These are phyloP conservation scores for Phataginus tetradactyla DNA, from an alignment of 2,797 vertebrate genomes.

Conservation along the genomic window DNA sequence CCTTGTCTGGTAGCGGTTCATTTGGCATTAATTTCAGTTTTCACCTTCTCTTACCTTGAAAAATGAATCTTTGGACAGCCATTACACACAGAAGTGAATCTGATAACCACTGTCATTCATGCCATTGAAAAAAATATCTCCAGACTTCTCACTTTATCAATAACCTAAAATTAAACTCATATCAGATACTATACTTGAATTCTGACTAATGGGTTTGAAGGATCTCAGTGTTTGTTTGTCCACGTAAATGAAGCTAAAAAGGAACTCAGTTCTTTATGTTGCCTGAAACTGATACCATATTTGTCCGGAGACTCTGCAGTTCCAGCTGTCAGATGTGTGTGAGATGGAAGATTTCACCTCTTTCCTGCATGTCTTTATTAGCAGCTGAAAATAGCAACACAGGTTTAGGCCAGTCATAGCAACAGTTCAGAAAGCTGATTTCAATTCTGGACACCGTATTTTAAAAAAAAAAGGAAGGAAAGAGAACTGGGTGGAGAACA, in stretches of 20 bases:
- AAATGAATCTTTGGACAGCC: conserved; percentile 39
- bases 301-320: background rate
- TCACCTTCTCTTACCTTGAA: background rate
- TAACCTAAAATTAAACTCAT: background rate
- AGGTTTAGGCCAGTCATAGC: background rate
- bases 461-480: background rate
- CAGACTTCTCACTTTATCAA: background rate
- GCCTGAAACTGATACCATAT: background rate
- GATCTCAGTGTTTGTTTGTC: background rate
- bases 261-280: background rate
- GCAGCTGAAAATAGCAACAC: background rate
- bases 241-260: background rate
- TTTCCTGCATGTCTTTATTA: background rate
- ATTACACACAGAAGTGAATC: background rate
- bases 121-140: background rate
- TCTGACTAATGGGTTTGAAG: background rate
- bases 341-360: background rate
- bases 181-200: background rate
- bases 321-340: background rate
- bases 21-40: conserved; percentile 55
- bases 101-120: background rate
- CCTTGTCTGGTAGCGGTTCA: background rate
- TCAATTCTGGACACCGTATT: background rate
- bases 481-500: background rate
- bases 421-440: background rate